Base-by-base conservation (phyloP, 2,888 invertebrate species). In the Mythimna ferrago region DNA sequence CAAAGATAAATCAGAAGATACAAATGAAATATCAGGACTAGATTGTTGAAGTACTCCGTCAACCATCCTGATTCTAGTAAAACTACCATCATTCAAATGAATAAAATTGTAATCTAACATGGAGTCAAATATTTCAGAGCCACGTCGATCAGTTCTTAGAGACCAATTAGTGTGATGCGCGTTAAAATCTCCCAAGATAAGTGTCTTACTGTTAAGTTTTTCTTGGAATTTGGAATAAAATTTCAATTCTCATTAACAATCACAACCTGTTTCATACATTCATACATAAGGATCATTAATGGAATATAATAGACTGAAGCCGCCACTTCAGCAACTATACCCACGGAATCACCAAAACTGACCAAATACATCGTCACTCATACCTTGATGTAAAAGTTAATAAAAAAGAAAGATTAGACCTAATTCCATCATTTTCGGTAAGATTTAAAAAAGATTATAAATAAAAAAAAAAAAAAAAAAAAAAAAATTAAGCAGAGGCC, bases 321-420 rank as follows among this genome's bases (percentile, higher is more conserved):
- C 95, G 96, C 96, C 96, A 96, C 95, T 92, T 89, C 88, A 81
- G 73, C 78, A 78, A 88, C 90, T 88, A 93, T 88, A 92, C 75
- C 85, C 86, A 87, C 75, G 76, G 75, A 90, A 85, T 74, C 71
- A 67, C 81, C 82, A 71, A 72, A 73, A 57, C 7, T 86, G n/a
- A n/a, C n/a, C n/a, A n/a, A n/a, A 82, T 81, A 41, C 89, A 86
- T 86, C 90, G 58, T 53, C 89, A 80, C 76, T 48, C 87, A 91
- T 66, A 63, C 78, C 78, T 51, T 73, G 78, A 86, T 88, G 87
- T 83, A 82, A 86, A 83, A 70, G 62, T 66, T 72, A 83, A 78
- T 68, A 78, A 71, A 84, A 73, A 65, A 35, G 51, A 54, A 66
- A 73, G 9, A 71, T 66, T 81, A 78, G 1, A 44, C 68, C 65